These are phyloP conservation scores for Nowickia ferox DNA, from an alignment of 2,888 invertebrate genomes.

Conservation along the genomic window DNA sequence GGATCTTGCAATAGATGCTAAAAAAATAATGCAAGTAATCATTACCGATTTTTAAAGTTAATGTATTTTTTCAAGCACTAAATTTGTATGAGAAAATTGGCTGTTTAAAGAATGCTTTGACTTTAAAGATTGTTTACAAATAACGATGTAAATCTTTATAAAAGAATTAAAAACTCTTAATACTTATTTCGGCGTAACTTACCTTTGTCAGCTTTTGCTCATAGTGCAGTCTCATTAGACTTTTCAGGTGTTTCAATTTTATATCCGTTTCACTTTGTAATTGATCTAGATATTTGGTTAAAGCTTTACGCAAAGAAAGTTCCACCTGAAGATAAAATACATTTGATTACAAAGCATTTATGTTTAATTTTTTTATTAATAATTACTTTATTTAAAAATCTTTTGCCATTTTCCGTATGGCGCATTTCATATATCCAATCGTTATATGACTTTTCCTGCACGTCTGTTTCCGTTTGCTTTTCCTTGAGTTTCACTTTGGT, in stretches of 20 bases:
- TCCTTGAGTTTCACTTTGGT: conserved; percentile 29
- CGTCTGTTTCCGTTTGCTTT: conserved; percentile 59
- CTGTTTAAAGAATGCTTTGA: conserved; percentile 70
- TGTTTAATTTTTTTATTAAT: conserved; percentile 75
- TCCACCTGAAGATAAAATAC: conserved; percentile 75
- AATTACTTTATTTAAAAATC: conserved; percentile 80
- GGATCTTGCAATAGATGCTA: conserved; percentile 74
- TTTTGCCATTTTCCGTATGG: conserved; percentile 78
- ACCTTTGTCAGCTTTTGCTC: conserved; percentile 80
- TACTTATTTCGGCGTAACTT: conserved; percentile 4
- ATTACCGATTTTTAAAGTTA: too few relatives aligned
- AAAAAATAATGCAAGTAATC: too few relatives aligned
- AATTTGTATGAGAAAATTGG: too few relatives aligned
- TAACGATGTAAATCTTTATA: neutral
- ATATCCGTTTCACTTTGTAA: conserved; percentile 77
- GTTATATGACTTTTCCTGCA: conserved; percentile 76
- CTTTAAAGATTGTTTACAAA: neutral
- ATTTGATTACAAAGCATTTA: neutral
- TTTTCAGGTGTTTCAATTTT: conserved; percentile 79
- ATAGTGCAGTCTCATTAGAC: conserved; percentile 78
- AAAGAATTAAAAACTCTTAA: neutral
- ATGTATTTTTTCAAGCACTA: too few relatives aligned
- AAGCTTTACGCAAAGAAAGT: conserved; percentile 77
- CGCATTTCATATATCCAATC: conserved; percentile 82
- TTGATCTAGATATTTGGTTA: conserved; percentile 78